Evolutionary conservation across 2,113 vertebrate species (phyloP).

Genomic region (Ammodytes dubius): DNA sequence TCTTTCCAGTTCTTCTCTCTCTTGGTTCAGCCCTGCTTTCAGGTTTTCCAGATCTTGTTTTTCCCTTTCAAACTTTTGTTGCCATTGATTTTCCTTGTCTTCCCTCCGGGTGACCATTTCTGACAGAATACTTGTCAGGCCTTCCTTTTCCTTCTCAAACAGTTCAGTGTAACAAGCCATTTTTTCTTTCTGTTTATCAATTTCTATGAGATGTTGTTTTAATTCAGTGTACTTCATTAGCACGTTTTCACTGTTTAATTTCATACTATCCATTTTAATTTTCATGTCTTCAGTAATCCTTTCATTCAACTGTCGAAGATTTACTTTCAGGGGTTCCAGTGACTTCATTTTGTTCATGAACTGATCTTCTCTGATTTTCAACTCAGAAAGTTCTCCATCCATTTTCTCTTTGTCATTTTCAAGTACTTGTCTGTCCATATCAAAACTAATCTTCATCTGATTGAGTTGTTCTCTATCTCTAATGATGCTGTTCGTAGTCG

Average conservation of each 20-base stretch:
- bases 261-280: constrained; percentile 5
- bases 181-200: neutral
- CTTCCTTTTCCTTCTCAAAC: neutral
- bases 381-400: too few relatives aligned
- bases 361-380: neutral
- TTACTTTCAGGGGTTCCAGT: neutral
- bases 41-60: constrained; percentile 6
- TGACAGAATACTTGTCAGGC: neutral
- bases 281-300: neutral
- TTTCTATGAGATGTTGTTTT: neutral
- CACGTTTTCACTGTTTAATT: neutral
- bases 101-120: constrained; percentile 1
- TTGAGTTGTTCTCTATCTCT: constrained; percentile 24
- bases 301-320: neutral
- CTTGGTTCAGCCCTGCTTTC: neutral
- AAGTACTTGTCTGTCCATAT: neutral
- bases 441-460: constrained; percentile 2
- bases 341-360: neutral
- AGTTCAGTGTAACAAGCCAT: neutral
- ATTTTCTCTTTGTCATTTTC: too few relatives aligned
- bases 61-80: neutral
- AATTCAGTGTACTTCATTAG: neutral
- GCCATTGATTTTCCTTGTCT: neutral
- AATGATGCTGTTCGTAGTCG: too few relatives aligned
- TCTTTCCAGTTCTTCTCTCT: neutral